Evolutionary conservation across 1,140 invertebrate genomes (phyloP), one percentile per base, ranked within the genome.

Genomic region (Tetragonula clypearis): DNA sequence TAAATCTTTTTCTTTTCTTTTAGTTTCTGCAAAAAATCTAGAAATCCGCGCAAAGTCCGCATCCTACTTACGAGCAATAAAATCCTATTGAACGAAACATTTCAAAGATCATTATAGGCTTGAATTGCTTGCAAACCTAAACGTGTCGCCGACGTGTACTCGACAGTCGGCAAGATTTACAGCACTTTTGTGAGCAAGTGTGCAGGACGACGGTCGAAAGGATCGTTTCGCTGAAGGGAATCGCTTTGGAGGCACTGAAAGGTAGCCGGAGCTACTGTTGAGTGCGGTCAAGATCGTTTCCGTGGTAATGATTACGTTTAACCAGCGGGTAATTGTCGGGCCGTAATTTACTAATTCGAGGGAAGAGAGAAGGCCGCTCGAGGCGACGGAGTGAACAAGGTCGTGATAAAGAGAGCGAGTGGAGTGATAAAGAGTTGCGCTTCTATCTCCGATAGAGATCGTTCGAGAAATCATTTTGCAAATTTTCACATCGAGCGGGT

Each of bases 281-380:
- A 87, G 79, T 82, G 55, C 76, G 85, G 86, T 86, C 86, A 87
- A 87, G 86, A 87, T 87, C 85, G 71, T 60, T 77, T 62, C 56
- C 74, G 65, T 76, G 79, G 55, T 76, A 78, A 21, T 74, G 79
- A 87, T 87, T 87, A 87, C 75, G 85, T 69, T 87, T 87, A 87
- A 83, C 85, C 53, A 35, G 58, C 85, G 74, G 65, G 55, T 82
- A 87, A 86, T 87, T 75, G 85, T 23, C 21, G 30, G 41, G 41
- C 79, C 55, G 69, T 77, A 74, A 55, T 78, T 73, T 41, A 87
- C 75, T 83, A 87, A 87, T 83, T 88, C 82, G 56, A 62, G 65
- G 9, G 30, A 60, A 72, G 69, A 72, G 69, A 41, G 41, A 49
- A n/a, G 35, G 35, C 12, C 41, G 69, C 68, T 71, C 12, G 12